phyloP scores from a whole-genome alignment of 1,140 invertebrate genomes.

The Alviniconcha marisindica region DNA sequence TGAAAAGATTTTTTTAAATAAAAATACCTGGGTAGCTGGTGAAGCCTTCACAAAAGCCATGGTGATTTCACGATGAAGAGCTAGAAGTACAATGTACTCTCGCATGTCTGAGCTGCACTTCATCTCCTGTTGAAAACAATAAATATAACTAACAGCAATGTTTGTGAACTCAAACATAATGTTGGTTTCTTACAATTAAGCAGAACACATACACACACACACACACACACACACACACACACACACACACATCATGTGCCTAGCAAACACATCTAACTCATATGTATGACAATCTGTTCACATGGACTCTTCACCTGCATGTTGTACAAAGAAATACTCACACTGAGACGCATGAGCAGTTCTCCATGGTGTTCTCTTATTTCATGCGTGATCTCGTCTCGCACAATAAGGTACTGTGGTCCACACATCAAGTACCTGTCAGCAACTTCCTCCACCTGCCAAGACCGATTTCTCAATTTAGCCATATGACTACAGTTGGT shows the following conservation, averaged over 20 bases:
- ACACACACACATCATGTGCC: too few species aligned
- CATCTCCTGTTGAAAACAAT: neutral
- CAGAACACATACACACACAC: too few species aligned
- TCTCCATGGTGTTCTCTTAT: neutral
- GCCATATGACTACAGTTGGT: too few species aligned
- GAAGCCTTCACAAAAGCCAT: slow-evolving; percentile 42
- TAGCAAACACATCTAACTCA: too few species aligned
- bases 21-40: slow-evolving; percentile 28
- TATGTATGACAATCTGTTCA: too few species aligned
- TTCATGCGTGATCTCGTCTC: neutral
- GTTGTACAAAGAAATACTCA: neutral
- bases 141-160: too few species aligned
- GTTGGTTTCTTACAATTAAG: too few species aligned
- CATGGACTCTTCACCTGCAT: neutral
- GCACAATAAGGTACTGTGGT: neutral
- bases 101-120: neutral
- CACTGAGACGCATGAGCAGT: neutral
- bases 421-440: slow-evolving; percentile 16
- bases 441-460: neutral
- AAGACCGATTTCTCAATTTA: too few species aligned
- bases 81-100: slow-evolving; percentile 28
- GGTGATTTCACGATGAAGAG: slow-evolving; percentile 41
- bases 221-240: too few species aligned
- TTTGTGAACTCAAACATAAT: too few species aligned
- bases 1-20: too few species aligned